Conservation (phyloP, 2,797 vertebrate genomes). For the Danio kyathit region DNA sequence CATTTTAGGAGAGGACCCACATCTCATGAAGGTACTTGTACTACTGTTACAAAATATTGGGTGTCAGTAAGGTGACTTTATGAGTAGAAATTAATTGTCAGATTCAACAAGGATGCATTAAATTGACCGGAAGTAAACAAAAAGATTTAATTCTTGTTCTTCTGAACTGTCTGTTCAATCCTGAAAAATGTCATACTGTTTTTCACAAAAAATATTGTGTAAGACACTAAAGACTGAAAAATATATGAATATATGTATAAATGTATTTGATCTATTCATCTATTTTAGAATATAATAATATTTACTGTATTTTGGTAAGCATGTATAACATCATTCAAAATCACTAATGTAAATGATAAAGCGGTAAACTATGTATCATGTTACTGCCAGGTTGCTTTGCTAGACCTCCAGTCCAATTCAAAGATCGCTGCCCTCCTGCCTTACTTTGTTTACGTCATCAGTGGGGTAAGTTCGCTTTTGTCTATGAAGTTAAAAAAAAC, state of each 20-base stretch:
- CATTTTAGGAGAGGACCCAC: constrained; percentile 91
- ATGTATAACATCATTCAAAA: too few relatives aligned
- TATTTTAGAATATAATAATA: too few relatives aligned
- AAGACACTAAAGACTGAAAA: neutral
- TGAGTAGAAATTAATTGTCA: neutral
- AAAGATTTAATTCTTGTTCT: neutral
- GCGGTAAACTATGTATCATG: neutral
- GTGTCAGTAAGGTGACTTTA: too few relatives aligned
- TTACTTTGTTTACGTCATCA: constrained; percentile 96
- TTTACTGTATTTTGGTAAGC: too few relatives aligned
- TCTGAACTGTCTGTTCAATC: neutral
- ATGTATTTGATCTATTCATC: too few relatives aligned
- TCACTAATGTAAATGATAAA: neutral
- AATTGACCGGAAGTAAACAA: neutral
- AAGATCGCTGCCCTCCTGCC: constrained; percentile 93
- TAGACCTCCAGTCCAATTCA: constrained; percentile 93
- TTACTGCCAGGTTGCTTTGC: constrained; percentile 84
- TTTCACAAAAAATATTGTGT: neutral
- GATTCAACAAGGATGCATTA: neutral
- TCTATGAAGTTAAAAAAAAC: neutral
- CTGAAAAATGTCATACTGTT: neutral
- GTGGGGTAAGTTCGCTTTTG: constrained; percentile 82
- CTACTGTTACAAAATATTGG: too few relatives aligned
- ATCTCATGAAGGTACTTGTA: constrained; percentile 89
- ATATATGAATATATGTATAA: neutral